These are phyloP conservation scores for Fabriciana adippe DNA, from an alignment of 2,888 invertebrate genomes.

Conservation along the genomic window DNA sequence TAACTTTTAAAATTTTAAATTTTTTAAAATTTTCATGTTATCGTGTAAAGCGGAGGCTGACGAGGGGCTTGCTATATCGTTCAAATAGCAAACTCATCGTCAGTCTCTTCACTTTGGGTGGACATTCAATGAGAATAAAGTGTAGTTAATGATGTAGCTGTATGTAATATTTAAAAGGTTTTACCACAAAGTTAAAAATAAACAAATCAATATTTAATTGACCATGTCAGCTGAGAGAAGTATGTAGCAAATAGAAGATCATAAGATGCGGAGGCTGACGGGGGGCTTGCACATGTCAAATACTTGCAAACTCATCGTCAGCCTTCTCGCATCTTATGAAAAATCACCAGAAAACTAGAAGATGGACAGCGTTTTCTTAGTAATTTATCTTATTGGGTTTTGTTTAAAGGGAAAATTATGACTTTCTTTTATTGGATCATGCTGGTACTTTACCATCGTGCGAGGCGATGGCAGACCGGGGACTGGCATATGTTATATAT, in stretches of 20 bases:
- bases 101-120: constrained; percentile 13
- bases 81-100: constrained; percentile 13
- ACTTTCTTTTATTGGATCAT: no score
- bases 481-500: no score
- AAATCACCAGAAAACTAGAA: background rate
- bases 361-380: no score
- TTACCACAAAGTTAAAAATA: background rate
- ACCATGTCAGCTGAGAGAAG: background rate
- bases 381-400: no score
- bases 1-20: no score
- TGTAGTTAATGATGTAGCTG: no score
- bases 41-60: constrained; percentile 1
- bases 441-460: no score
- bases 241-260: background rate
- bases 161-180: background rate
- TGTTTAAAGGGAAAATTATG: no score
- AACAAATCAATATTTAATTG: no score
- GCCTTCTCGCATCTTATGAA: constrained; percentile 16
- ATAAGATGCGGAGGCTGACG: constrained; percentile 16
- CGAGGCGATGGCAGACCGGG: no score
- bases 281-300: constrained; percentile 13
- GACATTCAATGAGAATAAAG: background rate
- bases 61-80: constrained; percentile 5
- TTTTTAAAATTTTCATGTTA: no score
- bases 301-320: constrained; percentile 23